Base-by-base conservation (phyloP, 1,140 invertebrate genomes). In the Stegodyphus dumicola region DNA sequence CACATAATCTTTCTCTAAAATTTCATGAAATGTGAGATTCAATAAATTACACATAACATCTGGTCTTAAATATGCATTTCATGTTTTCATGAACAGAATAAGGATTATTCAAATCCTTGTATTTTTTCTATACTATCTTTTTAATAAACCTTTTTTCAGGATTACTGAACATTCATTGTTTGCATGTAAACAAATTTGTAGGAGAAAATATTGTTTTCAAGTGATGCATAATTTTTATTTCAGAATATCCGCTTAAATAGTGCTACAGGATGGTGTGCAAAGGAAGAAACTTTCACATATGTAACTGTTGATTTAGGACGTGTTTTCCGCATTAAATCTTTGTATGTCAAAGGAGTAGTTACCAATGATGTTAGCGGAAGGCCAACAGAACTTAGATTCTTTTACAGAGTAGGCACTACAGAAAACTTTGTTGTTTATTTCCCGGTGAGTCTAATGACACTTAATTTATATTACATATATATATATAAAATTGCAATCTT, bases 351-450 rank as follows among this genome's bases (percentile, higher is more conserved):
- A 91, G 97, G 97, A 76, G 96, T 98, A n/a, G 95, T 98, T 5
- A 98, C 96, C 0, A 97, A 97, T 87, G 96, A 98, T 88, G 96
- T 98, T 75, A 96, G 98, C 11, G 97, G 97, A 76, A 92, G 97
- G 83, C 96, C 97, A 9, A 98, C 96, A 0, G 97, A 98, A 92
- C 97, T 99, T 77, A 92, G 97, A 84, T 97, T 99, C 91, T 99
- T 99, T 92, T 99, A 99, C 90, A 98, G 98, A 91, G 95, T 96
- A 91, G 93, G 95, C 2, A 96, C 97, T 90, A 94, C 91, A 88
- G 97, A 98, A 90, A 98, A 98, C 89, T 98, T 98, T 89, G 96
- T 98, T 7, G 96, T 98, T 0, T 98, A 98, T 88, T 98, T 97
- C 92, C 97, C 97, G 11, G 87, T 87, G 60, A 87, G 87, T 86